Conservation (phyloP, 2,797 vertebrate species). For the Chiloscyllium punctatum region DNA sequence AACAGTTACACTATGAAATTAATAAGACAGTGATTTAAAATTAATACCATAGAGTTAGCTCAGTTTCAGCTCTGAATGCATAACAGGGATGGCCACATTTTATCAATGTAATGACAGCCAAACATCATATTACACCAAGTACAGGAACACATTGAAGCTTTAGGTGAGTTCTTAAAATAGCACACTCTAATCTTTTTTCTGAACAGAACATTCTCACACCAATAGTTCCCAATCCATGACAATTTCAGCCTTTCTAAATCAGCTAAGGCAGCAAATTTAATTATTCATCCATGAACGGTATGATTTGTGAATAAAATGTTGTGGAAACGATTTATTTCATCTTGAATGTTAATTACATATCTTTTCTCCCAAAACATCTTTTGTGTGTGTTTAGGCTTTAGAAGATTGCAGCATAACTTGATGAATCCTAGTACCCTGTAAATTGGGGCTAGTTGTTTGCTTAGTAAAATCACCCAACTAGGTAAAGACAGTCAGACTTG, state of each 20-base stretch:
- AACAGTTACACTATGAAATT: background rate
- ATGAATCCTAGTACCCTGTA: background rate
- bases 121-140: background rate
- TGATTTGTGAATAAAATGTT: background rate
- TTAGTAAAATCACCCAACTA: background rate
- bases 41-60: background rate
- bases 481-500: background rate
- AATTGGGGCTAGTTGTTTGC: background rate
- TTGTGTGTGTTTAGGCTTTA: background rate
- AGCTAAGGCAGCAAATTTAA: background rate
- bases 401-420: background rate
- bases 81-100: background rate
- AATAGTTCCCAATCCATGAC: background rate
- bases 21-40: background rate
- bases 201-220: background rate
- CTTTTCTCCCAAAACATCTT: background rate
- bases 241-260: background rate
- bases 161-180: conserved; percentile 5
- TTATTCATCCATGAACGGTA: background rate
- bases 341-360: background rate
- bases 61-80: background rate
- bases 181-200: background rate
- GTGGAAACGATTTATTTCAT: background rate
- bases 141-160: background rate
- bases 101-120: background rate